A percentile compares a stretch with the other conserved stretches of the same genome.
Evolutionary conservation across 2,797 vertebrate species (phyloP).

Genomic region (Eutrigla gurnardus): DNA sequence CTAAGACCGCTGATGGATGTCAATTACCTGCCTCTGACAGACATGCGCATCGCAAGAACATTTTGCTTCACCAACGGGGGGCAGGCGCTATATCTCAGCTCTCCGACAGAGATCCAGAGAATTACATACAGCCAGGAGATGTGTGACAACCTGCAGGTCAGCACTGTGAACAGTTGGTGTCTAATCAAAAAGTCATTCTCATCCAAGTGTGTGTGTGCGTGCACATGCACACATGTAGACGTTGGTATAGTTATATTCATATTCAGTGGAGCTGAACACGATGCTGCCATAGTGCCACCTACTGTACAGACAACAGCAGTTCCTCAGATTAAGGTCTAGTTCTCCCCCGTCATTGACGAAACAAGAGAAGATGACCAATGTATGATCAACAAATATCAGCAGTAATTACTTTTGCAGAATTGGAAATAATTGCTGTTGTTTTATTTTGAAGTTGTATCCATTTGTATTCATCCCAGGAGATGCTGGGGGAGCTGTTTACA

Average conservation of each 20-base stretch:
- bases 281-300: conserved; percentile 74
- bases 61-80: conserved; percentile 97
- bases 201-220: background rate
- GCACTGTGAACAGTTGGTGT: too few relatives aligned
- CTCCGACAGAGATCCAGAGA: conserved; percentile 98
- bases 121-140: conserved; percentile 98
- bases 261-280: conserved; percentile 10
- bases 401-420: background rate
- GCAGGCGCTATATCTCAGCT: conserved; percentile 96
- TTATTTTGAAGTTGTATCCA: background rate
- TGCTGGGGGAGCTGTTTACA: conserved; percentile 97
- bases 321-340: background rate
- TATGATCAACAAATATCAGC: background rate
- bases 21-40: conserved; percentile 95
- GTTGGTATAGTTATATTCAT: conserved; percentile 4
- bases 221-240: background rate
- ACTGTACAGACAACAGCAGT: conserved; percentile 44
- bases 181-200: too few relatives aligned
- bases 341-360: background rate
- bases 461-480: conserved; percentile 85
- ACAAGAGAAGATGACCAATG: background rate
- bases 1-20: conserved; percentile 95
- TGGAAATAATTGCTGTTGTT: background rate
- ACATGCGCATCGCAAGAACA: conserved; percentile 98
- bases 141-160: conserved; percentile 96